Conservation (phyloP, 1,140 invertebrate species). For the Tenebrio molitor region DNA sequence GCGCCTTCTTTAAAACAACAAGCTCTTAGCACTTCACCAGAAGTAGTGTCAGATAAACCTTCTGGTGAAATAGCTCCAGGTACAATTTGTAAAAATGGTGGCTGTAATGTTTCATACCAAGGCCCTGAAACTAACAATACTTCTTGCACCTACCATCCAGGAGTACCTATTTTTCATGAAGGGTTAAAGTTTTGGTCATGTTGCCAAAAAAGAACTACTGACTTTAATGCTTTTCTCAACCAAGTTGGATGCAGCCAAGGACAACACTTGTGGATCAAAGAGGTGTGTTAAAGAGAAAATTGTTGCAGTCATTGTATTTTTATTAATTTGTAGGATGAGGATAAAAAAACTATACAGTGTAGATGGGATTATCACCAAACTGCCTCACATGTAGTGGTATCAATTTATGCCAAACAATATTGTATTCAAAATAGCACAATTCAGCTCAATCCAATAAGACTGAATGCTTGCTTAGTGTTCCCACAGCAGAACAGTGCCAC, state of each 20-base stretch:
- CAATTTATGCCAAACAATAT: constrained; percentile 93
- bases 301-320: constrained; percentile 57
- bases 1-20: constrained; percentile 73
- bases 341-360: constrained; percentile 78
- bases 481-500: constrained; percentile 79
- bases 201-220: constrained; percentile 92
- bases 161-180: constrained; percentile 96
- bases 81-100: constrained; percentile 90
- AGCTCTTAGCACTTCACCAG: constrained; percentile 61
- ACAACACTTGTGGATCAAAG: constrained; percentile 88
- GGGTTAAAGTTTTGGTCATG: constrained; percentile 99
- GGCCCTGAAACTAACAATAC: constrained; percentile 76
- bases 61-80: constrained; percentile 74
- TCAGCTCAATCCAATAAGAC: constrained; percentile 87
- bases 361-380: constrained; percentile 96
- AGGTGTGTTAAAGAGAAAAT: constrained; percentile 69
- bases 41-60: constrained; percentile 37
- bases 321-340: constrained; percentile 67
- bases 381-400: constrained; percentile 82
- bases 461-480: constrained; percentile 85
- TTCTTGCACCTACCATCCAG: constrained; percentile 88
- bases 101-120: constrained; percentile 82
- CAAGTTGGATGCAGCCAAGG: constrained; percentile 90
- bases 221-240: constrained; percentile 92
- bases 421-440: constrained; percentile 81